Conservation (phyloP, 2,888 invertebrate genomes). For the Epinotia ramella region DNA sequence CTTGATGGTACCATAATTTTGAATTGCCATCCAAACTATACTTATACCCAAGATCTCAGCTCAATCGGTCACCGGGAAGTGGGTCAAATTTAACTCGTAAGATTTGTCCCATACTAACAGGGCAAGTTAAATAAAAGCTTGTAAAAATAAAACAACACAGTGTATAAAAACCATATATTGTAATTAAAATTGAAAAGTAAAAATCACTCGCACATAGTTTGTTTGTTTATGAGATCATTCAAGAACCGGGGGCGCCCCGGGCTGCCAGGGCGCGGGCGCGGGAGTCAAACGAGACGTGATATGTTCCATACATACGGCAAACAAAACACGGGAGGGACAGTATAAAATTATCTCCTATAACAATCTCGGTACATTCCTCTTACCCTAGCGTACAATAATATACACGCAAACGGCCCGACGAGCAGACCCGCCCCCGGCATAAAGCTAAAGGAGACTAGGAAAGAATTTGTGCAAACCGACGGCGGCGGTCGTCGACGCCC, state of each 20-base stretch:
- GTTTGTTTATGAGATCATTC: slow-evolving; percentile 56
- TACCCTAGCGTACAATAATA: slow-evolving; percentile 58
- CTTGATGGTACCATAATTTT: too few species aligned
- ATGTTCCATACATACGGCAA: slow-evolving; percentile 23
- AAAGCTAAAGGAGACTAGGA: slow-evolving; percentile 21
- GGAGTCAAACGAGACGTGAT: slow-evolving; percentile 42
- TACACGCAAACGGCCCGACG: slow-evolving; percentile 43
- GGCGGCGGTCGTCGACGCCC: background rate
- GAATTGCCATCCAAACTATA: too few species aligned
- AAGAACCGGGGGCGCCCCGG: slow-evolving; percentile 5
- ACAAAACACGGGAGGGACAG: slow-evolving; percentile 55
- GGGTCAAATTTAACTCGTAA: too few species aligned
- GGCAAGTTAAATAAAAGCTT: too few species aligned
- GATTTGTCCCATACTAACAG: too few species aligned
- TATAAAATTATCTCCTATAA: slow-evolving; percentile 71
- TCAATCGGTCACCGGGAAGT: too few species aligned
- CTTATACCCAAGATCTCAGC: too few species aligned
- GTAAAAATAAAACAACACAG: slow-evolving; percentile 51
- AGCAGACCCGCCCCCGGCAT: slow-evolving; percentile 35
- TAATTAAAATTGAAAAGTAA: slow-evolving; percentile 80
- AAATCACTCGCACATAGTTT: slow-evolving; percentile 73
- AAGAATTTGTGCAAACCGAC: slow-evolving; percentile 20
- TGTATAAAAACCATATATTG: slow-evolving; percentile 83
- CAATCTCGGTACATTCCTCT: slow-evolving; percentile 61
- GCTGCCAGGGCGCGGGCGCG: slow-evolving; percentile 13